Evolutionary conservation across 1,140 invertebrate genomes (phyloP).

Genomic region (Belonocnema kinseyi): DNA sequence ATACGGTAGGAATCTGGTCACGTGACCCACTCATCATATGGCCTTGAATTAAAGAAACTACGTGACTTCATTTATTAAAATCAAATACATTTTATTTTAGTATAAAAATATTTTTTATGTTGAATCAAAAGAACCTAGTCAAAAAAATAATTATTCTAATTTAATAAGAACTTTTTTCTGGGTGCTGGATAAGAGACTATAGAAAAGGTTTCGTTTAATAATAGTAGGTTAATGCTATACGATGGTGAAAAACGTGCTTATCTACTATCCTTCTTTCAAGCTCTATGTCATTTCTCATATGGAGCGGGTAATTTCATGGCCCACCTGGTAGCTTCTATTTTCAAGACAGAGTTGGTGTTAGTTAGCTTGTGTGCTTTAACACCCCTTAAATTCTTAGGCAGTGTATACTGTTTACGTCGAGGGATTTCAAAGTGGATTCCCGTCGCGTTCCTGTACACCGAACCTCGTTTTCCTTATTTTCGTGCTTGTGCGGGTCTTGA

Average conservation of each 20-base stretch:
- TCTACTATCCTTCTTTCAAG: neutral
- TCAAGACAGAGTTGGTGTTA: neutral
- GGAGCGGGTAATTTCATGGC: constrained; percentile 3
- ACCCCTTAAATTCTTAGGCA: neutral
- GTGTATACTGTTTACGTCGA: neutral
- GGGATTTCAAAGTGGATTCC: constrained; percentile 50
- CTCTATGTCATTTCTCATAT: constrained; percentile 1
- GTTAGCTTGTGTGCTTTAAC: constrained; percentile 12
- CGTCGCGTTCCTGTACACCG: constrained; percentile 44
- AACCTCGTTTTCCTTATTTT: constrained; percentile 59
- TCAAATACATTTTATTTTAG: too few species aligned
- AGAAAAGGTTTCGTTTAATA: too few species aligned
- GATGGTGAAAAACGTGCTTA: neutral
- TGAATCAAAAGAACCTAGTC: too few species aligned
- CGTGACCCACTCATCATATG: too few species aligned
- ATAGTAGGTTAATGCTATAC: too few species aligned
- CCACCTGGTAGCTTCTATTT: constrained; percentile 8
- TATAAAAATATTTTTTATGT: too few species aligned
- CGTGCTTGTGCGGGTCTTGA: constrained; percentile 1
- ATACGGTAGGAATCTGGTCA: too few species aligned
- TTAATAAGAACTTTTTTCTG: too few species aligned
- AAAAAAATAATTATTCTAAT: too few species aligned
- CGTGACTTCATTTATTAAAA: too few species aligned
- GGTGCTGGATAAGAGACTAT: too few species aligned
- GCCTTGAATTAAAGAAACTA: too few species aligned